These are phyloP conservation scores for Lacerta bilineata DNA, from an alignment of 2,797 vertebrate genomes.

Conservation along the genomic window DNA sequence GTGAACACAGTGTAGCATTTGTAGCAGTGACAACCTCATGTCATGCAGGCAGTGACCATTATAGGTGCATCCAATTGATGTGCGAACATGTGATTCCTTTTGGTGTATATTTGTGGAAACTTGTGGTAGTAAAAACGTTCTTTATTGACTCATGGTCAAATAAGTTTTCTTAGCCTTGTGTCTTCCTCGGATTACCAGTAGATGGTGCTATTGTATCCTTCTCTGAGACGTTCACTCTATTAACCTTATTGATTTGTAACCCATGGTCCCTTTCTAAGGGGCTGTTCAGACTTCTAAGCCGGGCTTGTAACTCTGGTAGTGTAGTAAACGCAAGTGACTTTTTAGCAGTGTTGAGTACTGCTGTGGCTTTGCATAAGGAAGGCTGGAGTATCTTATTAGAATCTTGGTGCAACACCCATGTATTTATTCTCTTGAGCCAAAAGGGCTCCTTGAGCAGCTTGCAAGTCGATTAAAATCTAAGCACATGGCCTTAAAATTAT, in stretches of 20 bases:
- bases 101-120: too few species aligned
- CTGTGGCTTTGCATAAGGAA: background rate
- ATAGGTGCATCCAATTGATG: too few species aligned
- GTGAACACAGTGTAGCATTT: background rate
- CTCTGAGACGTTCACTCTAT: background rate
- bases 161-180: background rate
- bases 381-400: background rate
- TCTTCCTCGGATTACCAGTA: background rate
- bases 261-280: background rate
- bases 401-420: background rate
- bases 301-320: background rate
- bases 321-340: background rate
- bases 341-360: background rate
- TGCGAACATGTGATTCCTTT: too few species aligned
- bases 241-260: background rate
- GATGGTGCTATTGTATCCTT: conserved; percentile 6
- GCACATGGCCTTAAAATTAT: too few species aligned
- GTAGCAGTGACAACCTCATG: background rate
- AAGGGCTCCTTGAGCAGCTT: too few species aligned
- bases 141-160: background rate
- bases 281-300: background rate
- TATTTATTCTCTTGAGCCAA: too few species aligned
- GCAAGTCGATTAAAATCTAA: too few species aligned
- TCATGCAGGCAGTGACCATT: too few species aligned
- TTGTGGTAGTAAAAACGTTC: too few species aligned